Percentiles rank a stretch among this genome's conserved stretches.
Evolutionary conservation across 2,888 invertebrate species (phyloP).

Genomic region (Ennomos erosarius): DNA sequence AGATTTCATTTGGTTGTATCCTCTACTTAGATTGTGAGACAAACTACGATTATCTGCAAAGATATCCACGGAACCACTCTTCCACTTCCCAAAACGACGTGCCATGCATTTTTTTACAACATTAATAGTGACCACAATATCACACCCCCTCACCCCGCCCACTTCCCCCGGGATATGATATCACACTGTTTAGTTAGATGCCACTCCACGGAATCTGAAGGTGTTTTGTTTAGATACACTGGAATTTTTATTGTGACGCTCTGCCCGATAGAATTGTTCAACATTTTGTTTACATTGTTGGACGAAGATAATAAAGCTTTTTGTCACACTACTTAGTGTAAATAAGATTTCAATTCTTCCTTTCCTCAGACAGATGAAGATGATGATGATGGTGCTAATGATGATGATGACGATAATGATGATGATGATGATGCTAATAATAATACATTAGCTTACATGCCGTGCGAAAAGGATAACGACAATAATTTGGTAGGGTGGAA

Average conservation of each 20-base stretch:
- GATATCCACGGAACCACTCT: neutral
- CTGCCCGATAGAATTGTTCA: slow-evolving; percentile 1
- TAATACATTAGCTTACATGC: too few relatives aligned
- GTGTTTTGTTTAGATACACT: slow-evolving; percentile 16
- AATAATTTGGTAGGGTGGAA: too few relatives aligned
- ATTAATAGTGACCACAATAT: slow-evolving; percentile 19
- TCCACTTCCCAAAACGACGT: neutral
- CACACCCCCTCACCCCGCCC: neutral
- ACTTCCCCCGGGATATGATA: slow-evolving; percentile 7
- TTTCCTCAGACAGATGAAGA: too few relatives aligned
- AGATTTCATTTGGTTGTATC: too few relatives aligned
- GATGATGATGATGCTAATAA: too few relatives aligned
- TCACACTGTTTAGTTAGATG: slow-evolving; percentile 20
- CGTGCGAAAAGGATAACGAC: too few relatives aligned
- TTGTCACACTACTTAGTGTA: too few relatives aligned
- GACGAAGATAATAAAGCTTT: slow-evolving; percentile 1
- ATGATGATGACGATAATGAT: too few relatives aligned
- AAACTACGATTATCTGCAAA: too few relatives aligned
- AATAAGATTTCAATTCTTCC: too few relatives aligned
- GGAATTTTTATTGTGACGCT: slow-evolving; percentile 21
- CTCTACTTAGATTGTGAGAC: too few relatives aligned
- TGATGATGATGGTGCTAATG: too few relatives aligned
- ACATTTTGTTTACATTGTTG: slow-evolving; percentile 20
- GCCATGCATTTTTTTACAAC: slow-evolving; percentile 8
- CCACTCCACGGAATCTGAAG: slow-evolving; percentile 4